A percentile compares a stretch with the other conserved stretches of the same genome.
These are phyloP conservation scores for Pelecanus crispus DNA, from an alignment of 2,113 vertebrate genomes.

Conservation along the genomic window DNA sequence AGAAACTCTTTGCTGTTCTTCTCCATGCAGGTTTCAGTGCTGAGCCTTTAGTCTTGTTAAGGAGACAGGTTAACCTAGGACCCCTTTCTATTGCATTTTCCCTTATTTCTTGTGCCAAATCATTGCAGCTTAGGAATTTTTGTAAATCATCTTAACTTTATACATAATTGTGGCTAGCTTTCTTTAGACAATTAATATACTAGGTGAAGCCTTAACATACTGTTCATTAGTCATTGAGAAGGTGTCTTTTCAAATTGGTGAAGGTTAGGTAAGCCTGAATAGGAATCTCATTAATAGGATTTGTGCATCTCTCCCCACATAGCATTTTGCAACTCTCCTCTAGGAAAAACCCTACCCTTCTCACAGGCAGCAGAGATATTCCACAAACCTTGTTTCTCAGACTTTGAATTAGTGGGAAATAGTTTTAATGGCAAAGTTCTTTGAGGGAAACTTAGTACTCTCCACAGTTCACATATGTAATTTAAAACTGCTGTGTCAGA, in stretches of 20 bases:
- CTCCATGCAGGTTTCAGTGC: neutral
- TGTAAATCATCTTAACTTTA: neutral
- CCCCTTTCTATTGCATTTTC: neutral
- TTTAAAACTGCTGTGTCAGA: neutral
- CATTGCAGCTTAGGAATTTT: neutral
- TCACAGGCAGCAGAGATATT: neutral
- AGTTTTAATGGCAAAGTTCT: neutral
- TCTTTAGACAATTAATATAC: neutral
- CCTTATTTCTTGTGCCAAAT: neutral
- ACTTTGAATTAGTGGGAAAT: neutral
- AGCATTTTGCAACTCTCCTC: neutral
- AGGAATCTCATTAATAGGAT: neutral
- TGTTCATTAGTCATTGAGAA: neutral
- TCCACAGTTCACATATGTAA: neutral
- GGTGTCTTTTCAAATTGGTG: neutral
- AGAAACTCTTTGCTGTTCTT: neutral
- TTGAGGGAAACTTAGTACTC: neutral
- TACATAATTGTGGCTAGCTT: neutral
- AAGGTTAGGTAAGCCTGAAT: neutral
- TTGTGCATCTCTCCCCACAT: neutral
- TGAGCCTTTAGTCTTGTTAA: neutral
- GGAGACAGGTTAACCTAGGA: neutral
- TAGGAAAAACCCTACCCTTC: neutral
- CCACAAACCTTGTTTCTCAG: neutral
- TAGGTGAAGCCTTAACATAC: neutral